phyloP scores from a whole-genome alignment of 1,140 invertebrate genomes.

The Oscheius sp. region DNA sequence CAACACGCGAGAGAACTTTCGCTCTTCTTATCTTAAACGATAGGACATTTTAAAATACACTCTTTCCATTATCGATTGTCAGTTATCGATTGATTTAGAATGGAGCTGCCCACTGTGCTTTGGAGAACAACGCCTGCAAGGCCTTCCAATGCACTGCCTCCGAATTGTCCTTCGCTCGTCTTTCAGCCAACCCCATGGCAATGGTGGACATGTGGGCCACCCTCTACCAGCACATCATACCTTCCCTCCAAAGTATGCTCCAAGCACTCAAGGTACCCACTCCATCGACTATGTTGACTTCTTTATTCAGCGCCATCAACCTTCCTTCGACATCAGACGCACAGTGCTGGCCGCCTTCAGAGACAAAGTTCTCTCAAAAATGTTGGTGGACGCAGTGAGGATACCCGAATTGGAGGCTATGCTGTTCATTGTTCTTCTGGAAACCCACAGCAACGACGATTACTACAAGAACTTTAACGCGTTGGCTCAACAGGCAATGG shows the following conservation, averaged over 20 bases:
- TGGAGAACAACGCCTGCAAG: conserved; percentile 42
- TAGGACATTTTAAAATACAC: too few relatives aligned
- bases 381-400: conserved; percentile 12
- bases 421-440: conserved; percentile 35
- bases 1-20: too few relatives aligned
- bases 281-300: not conserved
- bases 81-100: conserved; percentile 13
- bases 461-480: conserved; percentile 3
- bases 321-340: conserved; percentile 20
- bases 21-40: too few relatives aligned
- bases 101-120: conserved; percentile 13
- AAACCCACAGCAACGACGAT: conserved; percentile 18
- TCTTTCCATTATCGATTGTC: not conserved
- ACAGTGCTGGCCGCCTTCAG: conserved; percentile 30
- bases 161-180: conserved; percentile 1
- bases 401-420: conserved; percentile 25
- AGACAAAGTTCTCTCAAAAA: conserved; percentile 35
- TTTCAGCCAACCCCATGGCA: not conserved
- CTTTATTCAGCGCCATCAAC: conserved; percentile 5
- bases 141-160: conserved; percentile 25
- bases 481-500: not conserved
- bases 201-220: conserved; percentile 30
- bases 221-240: conserved; percentile 20
- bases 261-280: conserved; percentile 32
- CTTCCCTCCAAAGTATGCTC: conserved; percentile 22